phyloP scores from a whole-genome alignment of 1,140 invertebrate species.

The Panagrolaimus sp. region DNA sequence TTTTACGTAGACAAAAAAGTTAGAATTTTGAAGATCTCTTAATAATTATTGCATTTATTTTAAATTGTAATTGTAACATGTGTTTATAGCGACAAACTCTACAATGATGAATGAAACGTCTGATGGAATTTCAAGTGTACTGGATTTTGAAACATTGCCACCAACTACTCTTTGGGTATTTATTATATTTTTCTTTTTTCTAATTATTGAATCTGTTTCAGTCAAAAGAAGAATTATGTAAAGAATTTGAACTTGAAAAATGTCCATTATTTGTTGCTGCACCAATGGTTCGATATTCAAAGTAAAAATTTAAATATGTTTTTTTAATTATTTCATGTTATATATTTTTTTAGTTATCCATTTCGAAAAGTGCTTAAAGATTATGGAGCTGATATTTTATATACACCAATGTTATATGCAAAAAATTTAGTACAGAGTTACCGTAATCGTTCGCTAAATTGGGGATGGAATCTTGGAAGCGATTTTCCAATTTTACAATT shows the following conservation, averaged over 20 bases:
- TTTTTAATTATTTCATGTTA: not conserved
- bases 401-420: constrained; percentile 1
- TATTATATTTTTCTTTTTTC: too few species aligned
- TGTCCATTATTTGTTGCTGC: not conserved
- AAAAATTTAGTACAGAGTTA: not conserved
- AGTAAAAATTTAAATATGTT: not conserved
- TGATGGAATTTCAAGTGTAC: too few species aligned
- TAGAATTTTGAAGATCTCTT: too few species aligned
- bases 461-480: not conserved
- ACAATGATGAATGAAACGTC: too few species aligned
- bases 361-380: not conserved
- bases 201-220: not conserved
- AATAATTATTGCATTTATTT: too few species aligned
- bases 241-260: constrained; percentile 5
- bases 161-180: too few species aligned
- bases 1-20: too few species aligned
- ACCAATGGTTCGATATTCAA: constrained; percentile 13
- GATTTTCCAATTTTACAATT: not conserved
- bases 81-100: too few species aligned
- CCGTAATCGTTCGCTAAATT: not conserved
- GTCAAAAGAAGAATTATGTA: not conserved
- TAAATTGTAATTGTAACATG: too few species aligned
- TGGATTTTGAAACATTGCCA: too few species aligned
- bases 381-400: not conserved
- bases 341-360: not conserved